Evolutionary conservation across 2,888 invertebrate species (phyloP), one percentile per base, ranked within the genome.

Genomic region (Bhutanitis thaidina): DNA sequence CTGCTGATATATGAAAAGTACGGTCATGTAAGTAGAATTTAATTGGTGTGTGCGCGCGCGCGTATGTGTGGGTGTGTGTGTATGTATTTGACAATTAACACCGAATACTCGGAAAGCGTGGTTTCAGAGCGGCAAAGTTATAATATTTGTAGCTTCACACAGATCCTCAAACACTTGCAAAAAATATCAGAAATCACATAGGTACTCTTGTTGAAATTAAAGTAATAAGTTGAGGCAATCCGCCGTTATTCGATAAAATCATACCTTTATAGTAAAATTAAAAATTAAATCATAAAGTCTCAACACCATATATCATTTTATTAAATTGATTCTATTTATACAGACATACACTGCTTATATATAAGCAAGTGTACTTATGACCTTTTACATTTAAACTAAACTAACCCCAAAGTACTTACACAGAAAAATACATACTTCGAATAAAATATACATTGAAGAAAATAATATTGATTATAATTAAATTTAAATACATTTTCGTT

Each of bases 321-420:
- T 78, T 75, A 55, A 74, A 72, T 78, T 75, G 77, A 76, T 74
- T 69, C 77, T 84, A 83, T 80, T 77, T 80, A 78, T 78, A 83
- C 77, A 84, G 75, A 74, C 72, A 74, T 64, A 64, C 49, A 55
- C 39, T 34, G 7, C 7, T 34, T 49, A 44, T 72, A 65, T 67
- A 29, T 30, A 20, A 45, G 40, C 45, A 20, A 20, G 20, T 29
- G 65, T 75, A n/a, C n/a, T n/a, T n/a, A n/a, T n/a, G 70, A 61
- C 69, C 75, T 74, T 77, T 69, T 71, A 73, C 52, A 70, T 63
- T 67, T 71, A 72, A 52, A 58, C 61, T 69, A 66, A 64, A 59
- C 58, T 66, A 68, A 62, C 66, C 79, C 78, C 73, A 41, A 34
- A 12, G 34, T 34, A 69, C 71, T 74, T 72, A 70, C 61, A 58